Conservation (phyloP, 2,888 invertebrate genomes). For the Cepaea hortensis region DNA sequence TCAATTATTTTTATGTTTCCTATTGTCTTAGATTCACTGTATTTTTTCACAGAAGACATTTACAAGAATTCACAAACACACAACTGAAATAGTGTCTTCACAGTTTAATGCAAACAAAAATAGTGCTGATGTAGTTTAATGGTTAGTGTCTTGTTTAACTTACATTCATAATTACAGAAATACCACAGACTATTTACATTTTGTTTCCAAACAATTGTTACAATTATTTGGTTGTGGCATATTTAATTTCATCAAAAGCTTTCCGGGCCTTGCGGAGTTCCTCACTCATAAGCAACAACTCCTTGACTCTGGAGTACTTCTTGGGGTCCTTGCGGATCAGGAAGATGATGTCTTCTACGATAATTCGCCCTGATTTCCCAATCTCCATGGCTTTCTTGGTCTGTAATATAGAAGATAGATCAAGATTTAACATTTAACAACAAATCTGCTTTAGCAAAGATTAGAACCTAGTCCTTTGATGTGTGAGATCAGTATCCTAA, state of each 20-base stretch:
- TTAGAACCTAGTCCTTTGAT: too few species aligned
- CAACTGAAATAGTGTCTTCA: too few species aligned
- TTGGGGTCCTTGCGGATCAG: slow-evolving; percentile 95
- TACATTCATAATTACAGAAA: background rate
- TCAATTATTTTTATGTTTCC: too few species aligned
- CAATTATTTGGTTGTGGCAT: slow-evolving; percentile 67
- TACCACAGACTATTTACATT: background rate
- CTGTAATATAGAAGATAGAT: slow-evolving; percentile 77
- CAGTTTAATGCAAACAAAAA: too few species aligned
- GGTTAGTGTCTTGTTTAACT: background rate
- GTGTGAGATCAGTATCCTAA: too few species aligned
- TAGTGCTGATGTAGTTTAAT: background rate
- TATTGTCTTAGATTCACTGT: too few species aligned
- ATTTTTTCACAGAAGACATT: too few species aligned
- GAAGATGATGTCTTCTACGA: slow-evolving; percentile 98
- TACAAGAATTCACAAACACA: too few species aligned
- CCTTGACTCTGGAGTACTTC: slow-evolving; percentile 98
- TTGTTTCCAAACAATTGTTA: background rate
- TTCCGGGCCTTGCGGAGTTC: slow-evolving; percentile 98
- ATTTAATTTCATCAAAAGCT: slow-evolving; percentile 90
- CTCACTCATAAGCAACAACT: slow-evolving; percentile 97
- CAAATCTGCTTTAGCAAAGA: too few species aligned
- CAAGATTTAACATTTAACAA: too few species aligned
- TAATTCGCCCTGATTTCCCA: slow-evolving; percentile 95
- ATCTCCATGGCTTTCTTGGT: slow-evolving; percentile 92